Percentiles rank a stretch among this genome's conserved stretches.
Conservation (phyloP, 2,797 vertebrate genomes). For the Enteromius unitaeniatus region DNA sequence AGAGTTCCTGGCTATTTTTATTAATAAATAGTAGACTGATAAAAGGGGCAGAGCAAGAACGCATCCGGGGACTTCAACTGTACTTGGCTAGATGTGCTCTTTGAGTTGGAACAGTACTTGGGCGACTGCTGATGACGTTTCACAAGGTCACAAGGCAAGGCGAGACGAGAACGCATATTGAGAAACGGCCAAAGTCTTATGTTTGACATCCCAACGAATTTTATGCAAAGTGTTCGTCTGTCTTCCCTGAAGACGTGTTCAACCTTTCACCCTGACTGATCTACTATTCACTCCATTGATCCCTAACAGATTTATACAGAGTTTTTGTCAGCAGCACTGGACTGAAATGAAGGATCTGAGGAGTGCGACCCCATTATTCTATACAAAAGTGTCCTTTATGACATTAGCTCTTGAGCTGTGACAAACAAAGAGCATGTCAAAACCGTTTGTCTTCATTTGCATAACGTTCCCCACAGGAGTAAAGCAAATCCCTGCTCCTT, state of each 20-base stretch:
- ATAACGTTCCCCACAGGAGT: conserved; percentile 67
- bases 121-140: no score
- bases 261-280: conserved; percentile 29
- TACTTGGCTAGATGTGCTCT: no score
- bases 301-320: background rate
- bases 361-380: background rate
- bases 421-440: conserved; percentile 65
- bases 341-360: conserved; percentile 4
- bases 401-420: conserved; percentile 41
- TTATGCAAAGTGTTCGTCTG: conserved; percentile 69
- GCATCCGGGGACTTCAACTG: no score
- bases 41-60: no score
- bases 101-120: no score
- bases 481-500: conserved; percentile 48
- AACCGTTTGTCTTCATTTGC: conserved; percentile 78
- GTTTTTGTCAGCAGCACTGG: background rate
- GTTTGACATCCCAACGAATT: conserved; percentile 66
- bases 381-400: background rate
- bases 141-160: no score
- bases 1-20: no score
- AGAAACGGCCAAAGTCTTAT: background rate
- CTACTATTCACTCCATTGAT: background rate
- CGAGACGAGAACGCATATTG: no score
- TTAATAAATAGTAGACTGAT: no score
- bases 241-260: background rate